Conservation (phyloP, 2,888 invertebrate species). For the Seira sanloemensis region DNA sequence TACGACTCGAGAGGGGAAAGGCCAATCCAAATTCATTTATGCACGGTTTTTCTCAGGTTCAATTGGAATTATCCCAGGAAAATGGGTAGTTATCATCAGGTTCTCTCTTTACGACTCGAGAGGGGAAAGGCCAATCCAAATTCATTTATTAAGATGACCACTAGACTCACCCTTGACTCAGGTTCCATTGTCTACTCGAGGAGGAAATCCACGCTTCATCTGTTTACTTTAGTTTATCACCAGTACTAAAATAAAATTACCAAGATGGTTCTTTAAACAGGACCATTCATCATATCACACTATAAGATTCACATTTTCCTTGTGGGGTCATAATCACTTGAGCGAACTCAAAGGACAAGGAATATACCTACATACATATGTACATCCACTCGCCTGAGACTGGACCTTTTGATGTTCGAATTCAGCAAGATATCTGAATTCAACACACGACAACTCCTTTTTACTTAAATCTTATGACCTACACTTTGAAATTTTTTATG, state of each 20-base stretch:
- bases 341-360: not conserved
- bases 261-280: conserved; percentile 68
- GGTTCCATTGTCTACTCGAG: conserved; percentile 18
- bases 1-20: conserved; percentile 59
- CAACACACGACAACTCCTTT: not conserved
- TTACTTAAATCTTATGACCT: not conserved
- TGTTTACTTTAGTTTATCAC: conserved; percentile 52
- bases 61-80: conserved; percentile 16
- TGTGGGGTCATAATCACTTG: conserved; percentile 21
- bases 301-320: not conserved
- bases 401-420: not conserved
- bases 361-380: not conserved
- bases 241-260: conserved; percentile 1
- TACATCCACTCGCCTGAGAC: not conserved
- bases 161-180: conserved; percentile 17
- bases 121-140: conserved; percentile 64
- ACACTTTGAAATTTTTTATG: not conserved
- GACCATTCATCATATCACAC: conserved; percentile 68
- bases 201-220: conserved; percentile 3
- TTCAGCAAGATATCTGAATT: not conserved
- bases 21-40: conserved; percentile 61
- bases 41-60: conserved; percentile 33
- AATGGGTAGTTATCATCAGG: conserved; percentile 63
- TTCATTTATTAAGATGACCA: conserved; percentile 65
- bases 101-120: conserved; percentile 55